Conservation (phyloP, 2,113 vertebrate genomes). For the Aix galericulata region DNA sequence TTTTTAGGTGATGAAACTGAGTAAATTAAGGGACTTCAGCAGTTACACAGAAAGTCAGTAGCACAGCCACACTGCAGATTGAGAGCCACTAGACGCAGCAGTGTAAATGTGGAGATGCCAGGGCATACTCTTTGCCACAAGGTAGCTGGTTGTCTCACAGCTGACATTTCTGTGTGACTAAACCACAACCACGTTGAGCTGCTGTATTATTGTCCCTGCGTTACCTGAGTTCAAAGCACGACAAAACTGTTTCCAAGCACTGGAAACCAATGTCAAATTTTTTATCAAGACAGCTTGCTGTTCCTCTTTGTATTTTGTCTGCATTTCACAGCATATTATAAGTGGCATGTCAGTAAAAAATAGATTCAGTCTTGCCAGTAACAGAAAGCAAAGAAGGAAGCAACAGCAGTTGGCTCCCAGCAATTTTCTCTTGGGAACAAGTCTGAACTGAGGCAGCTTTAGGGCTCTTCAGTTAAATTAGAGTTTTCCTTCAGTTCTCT, state of each 20-base stretch:
- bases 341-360: conserved; percentile 61
- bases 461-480: conserved; percentile 54
- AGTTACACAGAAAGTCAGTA: background rate
- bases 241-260: background rate
- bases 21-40: background rate
- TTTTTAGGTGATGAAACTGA: background rate
- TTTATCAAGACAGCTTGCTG: conserved; percentile 13
- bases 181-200: background rate
- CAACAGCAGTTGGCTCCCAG: conserved; percentile 1
- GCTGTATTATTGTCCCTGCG: background rate
- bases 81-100: background rate
- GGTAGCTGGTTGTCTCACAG: background rate
- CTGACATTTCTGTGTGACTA: background rate
- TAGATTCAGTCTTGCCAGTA: conserved; percentile 44
- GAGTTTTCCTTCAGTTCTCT: conserved; percentile 39
- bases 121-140: background rate
- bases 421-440: conserved; percentile 59
- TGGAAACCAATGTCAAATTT: background rate
- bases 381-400: conserved; percentile 31
- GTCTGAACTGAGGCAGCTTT: conserved; percentile 57
- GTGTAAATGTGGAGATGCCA: background rate
- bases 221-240: background rate
- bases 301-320: conserved; percentile 35
- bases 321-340: conserved; percentile 53
- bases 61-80: background rate